Percentiles rank a stretch among this genome's conserved stretches.
Evolutionary conservation across 2,797 vertebrate species (phyloP).

Genomic region (Fistularia commersonii): DNA sequence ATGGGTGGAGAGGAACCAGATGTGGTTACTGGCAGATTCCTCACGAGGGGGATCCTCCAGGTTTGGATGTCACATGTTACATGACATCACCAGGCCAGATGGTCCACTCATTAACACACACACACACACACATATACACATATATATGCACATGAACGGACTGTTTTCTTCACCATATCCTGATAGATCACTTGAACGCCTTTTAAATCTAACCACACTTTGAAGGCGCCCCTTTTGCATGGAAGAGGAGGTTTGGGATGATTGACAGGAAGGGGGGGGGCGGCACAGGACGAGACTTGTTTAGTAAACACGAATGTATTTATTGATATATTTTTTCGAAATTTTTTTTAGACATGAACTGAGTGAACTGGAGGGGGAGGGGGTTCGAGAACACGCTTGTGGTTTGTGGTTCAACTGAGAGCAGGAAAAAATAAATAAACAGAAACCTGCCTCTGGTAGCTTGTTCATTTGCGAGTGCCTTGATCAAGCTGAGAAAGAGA

Average conservation of each 20-base stretch:
- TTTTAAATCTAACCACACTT: too few relatives aligned
- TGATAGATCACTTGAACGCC: background rate
- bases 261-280: too few relatives aligned
- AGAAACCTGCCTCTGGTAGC: too few relatives aligned
- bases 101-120: constrained; percentile 52
- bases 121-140: constrained; percentile 2
- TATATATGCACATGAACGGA: background rate
- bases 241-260: too few relatives aligned
- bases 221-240: too few relatives aligned
- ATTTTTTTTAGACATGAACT: constrained; percentile 30
- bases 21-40: constrained; percentile 57
- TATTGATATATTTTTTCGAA: too few relatives aligned
- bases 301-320: too few relatives aligned
- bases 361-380: constrained; percentile 40
- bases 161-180: background rate
- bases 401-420: background rate
- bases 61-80: constrained; percentile 39
- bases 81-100: constrained; percentile 63
- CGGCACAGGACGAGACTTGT: too few relatives aligned
- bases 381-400: background rate
- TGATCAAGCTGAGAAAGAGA: too few relatives aligned
- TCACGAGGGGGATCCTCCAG: constrained; percentile 23
- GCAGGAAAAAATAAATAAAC: background rate
- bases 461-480: too few relatives aligned
- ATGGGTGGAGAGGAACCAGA: constrained; percentile 63